Percentiles rank a stretch among this genome's conserved stretches.
phyloP scores from a whole-genome alignment of 2,888 invertebrate genomes.

The Lymantria monacha region DNA sequence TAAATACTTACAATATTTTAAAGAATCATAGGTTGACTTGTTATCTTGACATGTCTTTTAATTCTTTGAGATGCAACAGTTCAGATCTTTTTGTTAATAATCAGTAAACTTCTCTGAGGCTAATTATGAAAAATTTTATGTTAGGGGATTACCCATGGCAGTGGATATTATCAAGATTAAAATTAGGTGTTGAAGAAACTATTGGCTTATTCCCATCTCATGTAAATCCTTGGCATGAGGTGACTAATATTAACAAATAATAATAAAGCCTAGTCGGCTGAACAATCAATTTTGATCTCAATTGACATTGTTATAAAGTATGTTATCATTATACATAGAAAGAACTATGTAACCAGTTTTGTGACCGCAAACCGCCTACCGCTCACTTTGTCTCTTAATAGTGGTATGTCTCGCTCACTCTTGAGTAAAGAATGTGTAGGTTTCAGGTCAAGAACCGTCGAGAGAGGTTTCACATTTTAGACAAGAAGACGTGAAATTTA shows the following conservation, averaged over 20 bases:
- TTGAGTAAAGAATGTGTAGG: constrained; percentile 46
- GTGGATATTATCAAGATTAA: background rate
- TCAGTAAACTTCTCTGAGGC: no score
- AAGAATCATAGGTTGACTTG: no score
- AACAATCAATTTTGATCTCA: constrained; percentile 39
- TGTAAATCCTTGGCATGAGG: constrained; percentile 36
- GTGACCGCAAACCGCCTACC: constrained; percentile 58
- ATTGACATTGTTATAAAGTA: constrained; percentile 33
- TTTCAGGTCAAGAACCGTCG: constrained; percentile 61
- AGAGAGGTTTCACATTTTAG: constrained; percentile 24
- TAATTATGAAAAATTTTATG: no score
- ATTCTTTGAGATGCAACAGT: no score
- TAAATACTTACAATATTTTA: no score
- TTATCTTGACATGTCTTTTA: no score
- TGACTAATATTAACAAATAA: constrained; percentile 56
- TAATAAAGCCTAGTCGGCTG: constrained; percentile 36
- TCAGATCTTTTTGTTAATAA: no score
- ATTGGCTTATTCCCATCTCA: constrained; percentile 14
- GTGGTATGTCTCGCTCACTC: constrained; percentile 41
- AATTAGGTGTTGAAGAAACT: background rate
- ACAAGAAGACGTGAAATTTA: no score
- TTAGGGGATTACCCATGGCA: no score
- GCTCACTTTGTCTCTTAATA: constrained; percentile 32
- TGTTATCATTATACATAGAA: constrained; percentile 31
- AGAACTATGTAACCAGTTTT: constrained; percentile 60